phyloP scores from a whole-genome alignment of 2,888 invertebrate species.

The Drosophila testacea region DNA sequence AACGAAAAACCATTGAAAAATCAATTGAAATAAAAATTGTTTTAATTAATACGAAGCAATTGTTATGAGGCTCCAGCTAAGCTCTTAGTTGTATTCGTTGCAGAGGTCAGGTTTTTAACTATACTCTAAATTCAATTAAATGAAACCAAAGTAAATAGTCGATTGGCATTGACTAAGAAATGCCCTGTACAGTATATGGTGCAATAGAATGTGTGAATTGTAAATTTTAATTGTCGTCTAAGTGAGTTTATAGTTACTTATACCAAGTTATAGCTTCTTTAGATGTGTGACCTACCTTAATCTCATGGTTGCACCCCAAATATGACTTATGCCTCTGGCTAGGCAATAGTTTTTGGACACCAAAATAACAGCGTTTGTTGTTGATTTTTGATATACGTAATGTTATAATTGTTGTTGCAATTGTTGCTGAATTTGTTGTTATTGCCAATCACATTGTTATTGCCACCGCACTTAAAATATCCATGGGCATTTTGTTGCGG shows the following conservation, averaged over 20 bases:
- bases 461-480: slow-evolving; percentile 5
- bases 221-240: not conserved
- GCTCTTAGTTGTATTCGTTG: not conserved
- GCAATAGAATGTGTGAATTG: no score
- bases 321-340: slow-evolving; percentile 19
- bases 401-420: slow-evolving; percentile 4
- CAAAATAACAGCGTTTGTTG: slow-evolving; percentile 29
- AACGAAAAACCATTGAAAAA: not conserved
- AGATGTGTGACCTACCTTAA: not conserved
- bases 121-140: slow-evolving; percentile 34
- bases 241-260: not conserved
- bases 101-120: slow-evolving; percentile 28
- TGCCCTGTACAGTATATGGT: slow-evolving; percentile 1
- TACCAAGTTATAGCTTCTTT: not conserved
- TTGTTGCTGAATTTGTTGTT: slow-evolving; percentile 4
- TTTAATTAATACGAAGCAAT: slow-evolving; percentile 13
- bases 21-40: slow-evolving; percentile 11
- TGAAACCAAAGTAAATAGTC: not conserved
- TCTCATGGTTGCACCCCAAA: not conserved
- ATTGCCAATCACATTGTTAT: slow-evolving; percentile 17
- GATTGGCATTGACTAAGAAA: not conserved
- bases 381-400: slow-evolving; percentile 30
- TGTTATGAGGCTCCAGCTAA: not conserved
- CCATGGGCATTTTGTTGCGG: slow-evolving; percentile 20
- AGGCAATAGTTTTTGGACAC: no score